Evolutionary conservation across 2,888 invertebrate species (phyloP).

Genomic region (Lomographa bimaculata): DNA sequence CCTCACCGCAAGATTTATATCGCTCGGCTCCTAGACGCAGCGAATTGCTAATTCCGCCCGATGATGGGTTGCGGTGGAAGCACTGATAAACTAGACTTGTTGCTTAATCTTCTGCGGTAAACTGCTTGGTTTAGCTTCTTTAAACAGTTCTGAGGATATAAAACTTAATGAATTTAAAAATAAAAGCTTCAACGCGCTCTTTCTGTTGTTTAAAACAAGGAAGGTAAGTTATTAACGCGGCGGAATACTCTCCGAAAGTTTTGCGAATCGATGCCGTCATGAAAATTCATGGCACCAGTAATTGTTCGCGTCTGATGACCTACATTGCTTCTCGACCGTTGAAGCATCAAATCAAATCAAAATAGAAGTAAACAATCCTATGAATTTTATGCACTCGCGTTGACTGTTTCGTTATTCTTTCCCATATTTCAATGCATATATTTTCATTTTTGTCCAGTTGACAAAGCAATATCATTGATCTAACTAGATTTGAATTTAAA

Average conservation of each 20-base stretch:
- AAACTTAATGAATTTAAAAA: conserved; percentile 11
- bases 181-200: conserved; percentile 12
- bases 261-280: conserved; percentile 32
- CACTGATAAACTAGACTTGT: conserved; percentile 24
- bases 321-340: conserved; percentile 46
- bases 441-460: no score
- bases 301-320: conserved; percentile 49
- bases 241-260: conserved; percentile 22
- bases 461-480: no score
- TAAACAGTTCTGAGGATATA: conserved; percentile 9
- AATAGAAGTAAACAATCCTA: conserved; percentile 42
- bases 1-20: conserved; percentile 51
- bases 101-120: conserved; percentile 13
- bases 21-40: conserved; percentile 26
- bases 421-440: conserved; percentile 11
- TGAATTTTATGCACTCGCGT: conserved; percentile 37
- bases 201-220: conserved; percentile 17
- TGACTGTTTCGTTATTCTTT: conserved; percentile 23
- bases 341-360: conserved; percentile 38
- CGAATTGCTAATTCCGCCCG: conserved; percentile 37
- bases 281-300: conserved; percentile 36
- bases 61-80: conserved; percentile 24
- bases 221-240: conserved; percentile 24
- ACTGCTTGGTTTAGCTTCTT: conserved; percentile 1
- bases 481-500: no score